Evolutionary conservation across 2,113 vertebrate species (phyloP).

Genomic region (Gobio gobio): DNA sequence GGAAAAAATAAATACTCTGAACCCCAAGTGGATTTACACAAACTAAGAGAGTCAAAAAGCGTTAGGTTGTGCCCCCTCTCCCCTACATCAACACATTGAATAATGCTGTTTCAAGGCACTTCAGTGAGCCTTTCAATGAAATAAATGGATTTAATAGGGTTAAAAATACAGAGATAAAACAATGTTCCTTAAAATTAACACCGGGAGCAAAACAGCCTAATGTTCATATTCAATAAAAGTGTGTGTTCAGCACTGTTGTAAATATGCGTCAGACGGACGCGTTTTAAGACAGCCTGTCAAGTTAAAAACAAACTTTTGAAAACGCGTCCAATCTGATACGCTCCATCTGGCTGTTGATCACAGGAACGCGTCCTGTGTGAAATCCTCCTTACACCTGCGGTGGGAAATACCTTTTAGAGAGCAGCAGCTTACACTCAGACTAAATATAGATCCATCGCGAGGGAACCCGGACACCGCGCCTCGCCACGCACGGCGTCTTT

Average conservation of each 20-base stretch:
- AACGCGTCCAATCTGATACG: not conserved
- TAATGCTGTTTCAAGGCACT: too few species aligned
- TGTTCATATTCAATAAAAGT: not conserved
- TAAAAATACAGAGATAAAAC: not conserved
- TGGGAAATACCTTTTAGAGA: conserved; percentile 35
- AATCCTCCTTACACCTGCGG: conserved; percentile 12
- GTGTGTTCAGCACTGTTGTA: too few species aligned
- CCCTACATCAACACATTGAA: too few species aligned
- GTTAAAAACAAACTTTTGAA: not conserved
- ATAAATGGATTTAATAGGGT: not conserved
- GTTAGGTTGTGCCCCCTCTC: too few species aligned
- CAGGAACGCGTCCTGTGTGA: conserved; percentile 5
- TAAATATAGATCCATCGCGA: conserved; percentile 18
- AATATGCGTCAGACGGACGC: too few species aligned
- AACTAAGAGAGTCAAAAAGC: too few species aligned
- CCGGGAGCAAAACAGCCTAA: not conserved
- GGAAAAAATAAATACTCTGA: too few species aligned
- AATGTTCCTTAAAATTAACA: too few species aligned
- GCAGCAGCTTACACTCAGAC: not conserved
- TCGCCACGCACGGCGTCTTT: not conserved
- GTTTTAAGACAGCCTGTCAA: not conserved
- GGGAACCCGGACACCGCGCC: not conserved
- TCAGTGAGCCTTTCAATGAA: not conserved
- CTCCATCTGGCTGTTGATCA: not conserved
- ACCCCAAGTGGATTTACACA: too few species aligned